Base-by-base conservation (phyloP, 2,888 invertebrate genomes). In the Catotricha subobsoleta region DNA sequence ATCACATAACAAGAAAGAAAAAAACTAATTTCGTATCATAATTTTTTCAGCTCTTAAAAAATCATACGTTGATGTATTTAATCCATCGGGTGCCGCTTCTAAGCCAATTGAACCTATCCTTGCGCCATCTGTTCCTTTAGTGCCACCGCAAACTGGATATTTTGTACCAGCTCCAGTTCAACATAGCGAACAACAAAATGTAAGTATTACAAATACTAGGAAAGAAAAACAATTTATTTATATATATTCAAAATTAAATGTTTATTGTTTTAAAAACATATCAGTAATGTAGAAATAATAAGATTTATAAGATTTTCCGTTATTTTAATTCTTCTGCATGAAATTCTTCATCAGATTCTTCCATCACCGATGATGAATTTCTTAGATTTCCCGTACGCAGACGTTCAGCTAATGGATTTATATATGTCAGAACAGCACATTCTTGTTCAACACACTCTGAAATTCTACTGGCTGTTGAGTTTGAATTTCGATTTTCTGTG, bases 1-100 rank as follows among this genome's bases (percentile, higher is more conserved):
- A 36, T 33, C 8, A 12, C 31, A 1, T 13, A 16, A 1, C 25
- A 40, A n/a, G n/a, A n/a, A n/a, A n/a, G n/a, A n/a, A n/a, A n/a
- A n/a, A n/a, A n/a, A n/a, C n/a, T n/a, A n/a, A n/a, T n/a, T n/a
- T n/a, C n/a, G n/a, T n/a, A n/a, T n/a, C n/a, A n/a, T n/a, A n/a
- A n/a, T n/a, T 13, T 31, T 33, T 16, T 2, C 60, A 86, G 84
- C 80, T 54, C 68, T 82, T 54, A 78, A 82, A 62, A 80, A 80
- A 54, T 79, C 82, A 45, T 92, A 91, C 64, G 84, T 91, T 50
- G 88, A 91, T 65, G 84, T 91, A 44, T 77, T 88, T 64, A 84
- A 84, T 67, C 80, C 80, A 31, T 64, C 69, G 48, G 76, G 76
- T 41, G 60, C 60, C 30, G 54, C 58, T 20, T 50, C 57, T 10